Base-by-base conservation (phyloP, 2,888 invertebrate species). In the Alcis repandata region DNA sequence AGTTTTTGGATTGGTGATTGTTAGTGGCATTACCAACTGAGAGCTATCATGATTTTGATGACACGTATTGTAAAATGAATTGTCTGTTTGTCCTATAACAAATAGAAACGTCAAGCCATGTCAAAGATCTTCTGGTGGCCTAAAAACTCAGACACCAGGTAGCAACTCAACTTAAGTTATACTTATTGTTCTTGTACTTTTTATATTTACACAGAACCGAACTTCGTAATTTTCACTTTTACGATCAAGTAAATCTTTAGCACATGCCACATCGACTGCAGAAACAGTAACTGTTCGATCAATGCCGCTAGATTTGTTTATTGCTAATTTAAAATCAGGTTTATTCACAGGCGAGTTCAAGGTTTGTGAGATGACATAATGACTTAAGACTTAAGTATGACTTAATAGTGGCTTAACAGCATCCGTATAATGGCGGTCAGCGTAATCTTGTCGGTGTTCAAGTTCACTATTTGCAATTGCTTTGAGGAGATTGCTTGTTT, bases 351-450 rank as follows among this genome's bases (percentile, higher is more conserved):
- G 19, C 17, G 22, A 48, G 61, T 54, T 61, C 63, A 63, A 80
- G 79, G 77, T 70, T 71, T 60, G 51, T 33, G 45, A 36, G 60
- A 70, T 77, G 74, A 75, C 61, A 74, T 79, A 80, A 79, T 76
- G 59, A 17, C 19, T 52, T 27, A 15, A 27, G 48, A 53, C 17
- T 41, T 54, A 54, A 10, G 59, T 70, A 69, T 67, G 61, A 51
- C 36, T 57, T 52, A 46, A 49, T 6, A 27, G 2, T 27, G 27
- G 27, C 15, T 17, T 20, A 43, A 36, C 32, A 51, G 43, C 59
- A 59, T 65, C 49, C 45, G 59, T n/a, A 32, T 52, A 60, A 22
- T 68, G 69, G 65, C 36, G 70, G 67, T 71, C 69, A 68, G 59
- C 51, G 60, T 54, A 66, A 63, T 62, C 56, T 53, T 33, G 57